phyloP scores from a whole-genome alignment of 2,888 invertebrate genomes.

The Patella caerulea region DNA sequence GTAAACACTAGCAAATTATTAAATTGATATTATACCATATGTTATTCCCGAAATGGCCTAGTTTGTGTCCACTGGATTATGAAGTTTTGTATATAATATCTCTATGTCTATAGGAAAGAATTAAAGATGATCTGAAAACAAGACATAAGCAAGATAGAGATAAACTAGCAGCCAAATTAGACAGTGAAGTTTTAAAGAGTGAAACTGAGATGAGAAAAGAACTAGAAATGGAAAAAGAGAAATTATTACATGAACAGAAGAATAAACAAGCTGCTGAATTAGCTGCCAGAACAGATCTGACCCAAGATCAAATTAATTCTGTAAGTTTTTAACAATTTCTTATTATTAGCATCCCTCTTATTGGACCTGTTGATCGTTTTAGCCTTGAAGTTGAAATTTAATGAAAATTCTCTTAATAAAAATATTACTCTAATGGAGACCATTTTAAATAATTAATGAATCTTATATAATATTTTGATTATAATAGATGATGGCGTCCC shows the following conservation, averaged over 20 bases:
- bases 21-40: too few species aligned
- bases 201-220: conserved; percentile 51
- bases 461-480: neutral
- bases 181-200: conserved; percentile 49
- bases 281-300: conserved; percentile 62
- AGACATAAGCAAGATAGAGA: conserved; percentile 60
- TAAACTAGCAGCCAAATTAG: conserved; percentile 47
- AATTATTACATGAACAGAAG: conserved; percentile 59
- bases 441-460: neutral
- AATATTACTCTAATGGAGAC: neutral
- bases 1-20: too few species aligned
- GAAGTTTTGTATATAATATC: neutral
- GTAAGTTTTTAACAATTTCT: conserved; percentile 36
- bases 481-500: conserved; percentile 63
- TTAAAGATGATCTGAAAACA: conserved; percentile 55
- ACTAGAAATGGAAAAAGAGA: conserved; percentile 54
- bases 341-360: too few species aligned
- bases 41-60: too few species aligned
- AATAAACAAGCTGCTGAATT: conserved; percentile 65
- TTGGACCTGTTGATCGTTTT: too few species aligned
- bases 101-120: conserved; percentile 50
- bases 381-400: too few species aligned
- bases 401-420: too few species aligned
- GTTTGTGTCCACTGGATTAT: neutral
- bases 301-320: conserved; percentile 56